Conservation (phyloP, 1,140 invertebrate genomes). For the Scaptomyza graminum region DNA sequence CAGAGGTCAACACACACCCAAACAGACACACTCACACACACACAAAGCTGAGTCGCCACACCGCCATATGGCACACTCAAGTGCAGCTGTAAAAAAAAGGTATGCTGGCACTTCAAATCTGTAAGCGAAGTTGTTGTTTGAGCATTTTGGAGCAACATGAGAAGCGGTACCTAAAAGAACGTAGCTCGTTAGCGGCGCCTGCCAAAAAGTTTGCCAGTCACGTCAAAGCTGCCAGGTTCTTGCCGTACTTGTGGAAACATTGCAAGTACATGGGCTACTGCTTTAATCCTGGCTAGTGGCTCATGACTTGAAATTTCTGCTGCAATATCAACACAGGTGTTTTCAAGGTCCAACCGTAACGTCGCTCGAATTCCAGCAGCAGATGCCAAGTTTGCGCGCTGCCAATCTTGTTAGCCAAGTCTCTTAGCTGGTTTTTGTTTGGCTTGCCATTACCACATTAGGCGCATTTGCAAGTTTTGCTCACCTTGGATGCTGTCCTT, state of each 20-base stretch:
- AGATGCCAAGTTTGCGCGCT: constrained; percentile 79
- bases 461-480: constrained; percentile 47
- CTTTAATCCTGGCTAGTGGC: constrained; percentile 69
- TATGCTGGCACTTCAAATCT: constrained; percentile 65
- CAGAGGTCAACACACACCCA: constrained; percentile 67
- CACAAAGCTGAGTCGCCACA: constrained; percentile 11
- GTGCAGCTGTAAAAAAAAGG: constrained; percentile 72
- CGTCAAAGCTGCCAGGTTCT: constrained; percentile 73
- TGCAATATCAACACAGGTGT: constrained; percentile 74
- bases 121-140: constrained; percentile 78
- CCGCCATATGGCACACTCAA: constrained; percentile 69
- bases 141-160: constrained; percentile 77
- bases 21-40: constrained; percentile 18
- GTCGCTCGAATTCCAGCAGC: constrained; percentile 55
- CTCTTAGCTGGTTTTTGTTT: constrained; percentile 16
- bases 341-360: constrained; percentile 59
- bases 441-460: constrained; percentile 53
- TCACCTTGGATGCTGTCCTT: not conserved
- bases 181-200: constrained; percentile 74
- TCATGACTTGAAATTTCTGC: constrained; percentile 63
- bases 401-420: constrained; percentile 54
- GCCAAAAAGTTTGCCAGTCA: constrained; percentile 81
- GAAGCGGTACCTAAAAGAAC: constrained; percentile 44
- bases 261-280: constrained; percentile 50
- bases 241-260: constrained; percentile 30